These are phyloP conservation scores for Poeciliopsis turneri DNA, from an alignment of 2,797 vertebrate species.

Conservation along the genomic window DNA sequence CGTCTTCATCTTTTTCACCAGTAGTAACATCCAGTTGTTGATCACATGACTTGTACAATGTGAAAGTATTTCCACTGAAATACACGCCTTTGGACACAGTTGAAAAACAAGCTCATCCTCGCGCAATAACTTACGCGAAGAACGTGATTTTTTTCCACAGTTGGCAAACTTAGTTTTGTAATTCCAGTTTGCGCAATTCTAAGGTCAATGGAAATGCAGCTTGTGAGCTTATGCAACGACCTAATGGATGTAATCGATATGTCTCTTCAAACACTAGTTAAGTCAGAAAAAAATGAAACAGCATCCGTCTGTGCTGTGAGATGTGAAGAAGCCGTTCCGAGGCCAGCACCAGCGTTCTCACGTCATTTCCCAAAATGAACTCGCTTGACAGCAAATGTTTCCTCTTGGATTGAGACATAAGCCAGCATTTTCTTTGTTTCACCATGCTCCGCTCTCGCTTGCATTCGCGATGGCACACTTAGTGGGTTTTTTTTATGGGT, in stretches of 20 bases:
- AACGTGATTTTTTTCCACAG: no score
- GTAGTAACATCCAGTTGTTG: no score
- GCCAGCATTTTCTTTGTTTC: slow-evolving; percentile 66
- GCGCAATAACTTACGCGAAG: no score
- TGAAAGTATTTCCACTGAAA: no score
- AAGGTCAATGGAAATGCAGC: no score
- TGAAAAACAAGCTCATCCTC: no score
- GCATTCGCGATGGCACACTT: slow-evolving; percentile 57
- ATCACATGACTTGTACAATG: no score
- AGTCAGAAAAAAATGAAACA: neutral
- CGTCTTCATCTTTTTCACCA: no score
- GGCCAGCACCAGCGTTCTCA: slow-evolving; percentile 6
- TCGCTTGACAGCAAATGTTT: slow-evolving; percentile 60
- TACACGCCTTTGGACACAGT: no score
- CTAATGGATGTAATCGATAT: neutral
- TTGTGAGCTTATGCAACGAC: neutral
- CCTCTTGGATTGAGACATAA: slow-evolving; percentile 72
- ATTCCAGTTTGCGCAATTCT: no score
- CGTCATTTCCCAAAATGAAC: slow-evolving; percentile 47
- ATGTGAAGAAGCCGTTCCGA: neutral
- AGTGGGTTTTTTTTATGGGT: slow-evolving; percentile 8
- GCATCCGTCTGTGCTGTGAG: neutral
- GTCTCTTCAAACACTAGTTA: neutral
- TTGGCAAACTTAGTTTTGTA: no score
- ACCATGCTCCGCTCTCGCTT: slow-evolving; percentile 40